phyloP scores from a whole-genome alignment of 2,888 invertebrate species.

The Volucella inflata region DNA sequence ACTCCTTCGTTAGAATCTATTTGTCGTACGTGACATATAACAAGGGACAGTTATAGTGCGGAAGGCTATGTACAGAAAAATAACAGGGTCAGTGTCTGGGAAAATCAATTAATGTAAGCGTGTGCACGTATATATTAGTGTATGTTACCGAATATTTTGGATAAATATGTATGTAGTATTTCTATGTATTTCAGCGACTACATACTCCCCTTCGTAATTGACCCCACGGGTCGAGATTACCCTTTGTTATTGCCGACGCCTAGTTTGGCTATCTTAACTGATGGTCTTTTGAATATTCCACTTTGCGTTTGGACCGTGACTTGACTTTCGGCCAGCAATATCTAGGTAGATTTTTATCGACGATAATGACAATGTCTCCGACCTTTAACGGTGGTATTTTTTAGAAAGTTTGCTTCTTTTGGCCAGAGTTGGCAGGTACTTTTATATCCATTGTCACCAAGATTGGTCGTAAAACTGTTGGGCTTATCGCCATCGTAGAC shows the following conservation, averaged over 20 bases:
- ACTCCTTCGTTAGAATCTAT: background rate
- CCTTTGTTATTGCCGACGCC: slow-evolving; percentile 5
- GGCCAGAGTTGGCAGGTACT: slow-evolving; percentile 60
- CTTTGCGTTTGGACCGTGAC: slow-evolving; percentile 15
- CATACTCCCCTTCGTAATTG: slow-evolving; percentile 10
- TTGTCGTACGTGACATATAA: too few species aligned
- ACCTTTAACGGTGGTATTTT: slow-evolving; percentile 41
- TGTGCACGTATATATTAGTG: too few species aligned
- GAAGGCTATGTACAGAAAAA: background rate
- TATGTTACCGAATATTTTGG: too few species aligned
- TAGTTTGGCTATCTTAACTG: slow-evolving; percentile 18
- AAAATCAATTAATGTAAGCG: too few species aligned
- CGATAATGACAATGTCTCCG: slow-evolving; percentile 61
- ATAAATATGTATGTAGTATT: slow-evolving; percentile 2
- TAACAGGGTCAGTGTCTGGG: too few species aligned
- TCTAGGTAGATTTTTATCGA: slow-evolving; percentile 54
- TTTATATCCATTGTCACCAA: slow-evolving; percentile 66
- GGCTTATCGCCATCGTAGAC: slow-evolving; percentile 64
- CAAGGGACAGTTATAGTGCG: background rate
- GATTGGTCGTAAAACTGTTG: slow-evolving; percentile 67
- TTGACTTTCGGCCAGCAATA: slow-evolving; percentile 65
- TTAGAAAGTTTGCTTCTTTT: slow-evolving; percentile 51
- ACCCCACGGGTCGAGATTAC: slow-evolving; percentile 9
- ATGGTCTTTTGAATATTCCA: slow-evolving; percentile 12
- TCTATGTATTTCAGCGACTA: slow-evolving; percentile 11